Base-by-base conservation (phyloP, 2,113 vertebrate genomes). In the Platycercus adscitus region DNA sequence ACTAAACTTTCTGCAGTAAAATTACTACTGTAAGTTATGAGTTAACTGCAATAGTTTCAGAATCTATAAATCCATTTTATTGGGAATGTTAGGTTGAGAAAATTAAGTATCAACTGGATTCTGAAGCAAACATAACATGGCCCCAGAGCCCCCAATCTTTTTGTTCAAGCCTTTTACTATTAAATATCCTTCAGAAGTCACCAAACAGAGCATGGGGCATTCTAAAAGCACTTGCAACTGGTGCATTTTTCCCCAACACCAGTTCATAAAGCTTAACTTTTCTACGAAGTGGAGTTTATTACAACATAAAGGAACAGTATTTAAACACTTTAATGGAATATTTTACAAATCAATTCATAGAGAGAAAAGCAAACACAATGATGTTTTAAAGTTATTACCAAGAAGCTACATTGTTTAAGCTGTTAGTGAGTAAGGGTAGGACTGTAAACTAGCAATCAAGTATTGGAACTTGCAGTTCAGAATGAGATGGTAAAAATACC, bases 271-370 rank as follows among this genome's bases (percentile, higher is more conserved):
- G 29, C 43, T 73, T 72, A 31, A 17, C 29, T 81, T 86, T 95
- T 95, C 81, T 96, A 81, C 18, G 75, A 96, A 95, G 96, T 95
- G 94, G 88, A 96, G 86, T 97, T 98, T 98, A 98, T 98, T 98
- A 96, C 91, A 95, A 92, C 88, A 88, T 84, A 44, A 87, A 93
- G 93, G 97, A 84, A 68, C 65, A 28, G 77, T 55, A 93, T 35
- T 95, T 41, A 64, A 91, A 80, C 82, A 80, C 39, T 64, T 79
- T 88, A 93, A 94, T 93, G 93, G 94, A 88, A 58, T 94, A 91
- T 98, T 97, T 98, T 98, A 98, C 96, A 98, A 97, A 95, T 91
- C 79, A 76, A 79, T 85, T 84, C 76, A 90, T 94, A 93, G 93
- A 71, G 90, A 95, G 92, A 72, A 96, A 91, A 96, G 91, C 89